A percentile compares a stretch with the other conserved stretches of the same genome.
phyloP scores from a whole-genome alignment of 1,140 invertebrate species.

The Metopolophium dirhodum region DNA sequence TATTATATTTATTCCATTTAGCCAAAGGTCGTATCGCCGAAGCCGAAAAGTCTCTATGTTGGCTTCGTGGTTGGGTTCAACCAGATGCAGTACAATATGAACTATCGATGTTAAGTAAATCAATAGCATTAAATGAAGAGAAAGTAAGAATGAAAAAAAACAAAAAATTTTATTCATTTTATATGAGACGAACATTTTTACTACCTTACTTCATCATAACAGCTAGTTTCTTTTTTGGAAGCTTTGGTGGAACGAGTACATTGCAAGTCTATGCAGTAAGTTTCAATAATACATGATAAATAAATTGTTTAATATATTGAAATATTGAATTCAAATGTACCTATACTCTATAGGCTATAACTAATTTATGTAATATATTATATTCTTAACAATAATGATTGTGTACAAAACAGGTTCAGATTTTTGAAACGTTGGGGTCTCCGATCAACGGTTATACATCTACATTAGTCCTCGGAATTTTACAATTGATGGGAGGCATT shows the following conservation, averaged over 20 bases:
- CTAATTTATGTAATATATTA: not conserved
- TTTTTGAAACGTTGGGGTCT: slow-evolving; percentile 72
- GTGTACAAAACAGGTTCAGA: slow-evolving; percentile 62
- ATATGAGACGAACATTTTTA: slow-evolving; percentile 68
- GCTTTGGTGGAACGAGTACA: slow-evolving; percentile 76
- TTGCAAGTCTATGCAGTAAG: slow-evolving; percentile 75
- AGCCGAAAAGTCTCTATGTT: slow-evolving; percentile 68
- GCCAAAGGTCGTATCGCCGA: slow-evolving; percentile 63
- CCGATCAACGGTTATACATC: slow-evolving; percentile 77
- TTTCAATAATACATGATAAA: slow-evolving; percentile 19
- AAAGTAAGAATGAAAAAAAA: slow-evolving; percentile 60
- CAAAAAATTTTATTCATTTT: slow-evolving; percentile 60
- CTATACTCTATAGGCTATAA: not conserved
- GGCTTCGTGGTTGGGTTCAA: slow-evolving; percentile 73
- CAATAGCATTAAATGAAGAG: slow-evolving; percentile 54
- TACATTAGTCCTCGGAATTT: slow-evolving; percentile 73
- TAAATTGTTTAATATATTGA: not conserved
- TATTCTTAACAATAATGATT: slow-evolving; percentile 27
- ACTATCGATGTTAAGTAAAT: slow-evolving; percentile 65
- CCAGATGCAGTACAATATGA: slow-evolving; percentile 67
- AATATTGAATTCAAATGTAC: too few species aligned
- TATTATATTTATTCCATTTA: slow-evolving; percentile 45
- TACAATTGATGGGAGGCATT: slow-evolving; percentile 71
- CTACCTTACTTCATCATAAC: slow-evolving; percentile 71
- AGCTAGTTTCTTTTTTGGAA: slow-evolving; percentile 71